These are phyloP conservation scores for Drosophila orosa DNA, from an alignment of 1,140 invertebrate genomes.

Conservation along the genomic window DNA sequence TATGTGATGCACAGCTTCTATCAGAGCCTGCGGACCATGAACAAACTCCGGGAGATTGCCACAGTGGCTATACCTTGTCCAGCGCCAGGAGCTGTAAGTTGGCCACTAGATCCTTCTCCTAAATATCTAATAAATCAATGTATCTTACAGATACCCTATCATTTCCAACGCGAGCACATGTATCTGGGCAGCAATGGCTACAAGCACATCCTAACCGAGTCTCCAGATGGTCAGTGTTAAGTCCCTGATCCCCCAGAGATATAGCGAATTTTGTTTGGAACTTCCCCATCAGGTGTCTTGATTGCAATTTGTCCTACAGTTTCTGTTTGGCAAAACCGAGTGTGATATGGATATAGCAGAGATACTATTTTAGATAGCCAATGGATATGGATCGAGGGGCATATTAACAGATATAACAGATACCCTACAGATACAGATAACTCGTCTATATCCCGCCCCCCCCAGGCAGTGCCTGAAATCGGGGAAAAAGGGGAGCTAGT, in stretches of 20 bases:
- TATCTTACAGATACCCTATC: constrained; percentile 69
- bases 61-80: constrained; percentile 83
- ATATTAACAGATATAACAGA: constrained; percentile 16
- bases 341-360: constrained; percentile 53
- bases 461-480: constrained; percentile 20
- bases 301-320: constrained; percentile 24
- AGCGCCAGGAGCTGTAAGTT: constrained; percentile 75
- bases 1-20: constrained; percentile 81
- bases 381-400: constrained; percentile 51
- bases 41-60: constrained; percentile 79
- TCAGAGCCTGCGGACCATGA: constrained; percentile 77
- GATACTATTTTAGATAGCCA: constrained; percentile 58
- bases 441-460: constrained; percentile 35
- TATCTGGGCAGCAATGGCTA: constrained; percentile 83
- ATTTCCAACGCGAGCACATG: constrained; percentile 81
- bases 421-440: constrained; percentile 43
- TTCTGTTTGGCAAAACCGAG: constrained; percentile 30
- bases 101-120: accelerated
- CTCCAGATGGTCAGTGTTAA: constrained; percentile 77
- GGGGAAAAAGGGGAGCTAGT: background rate
- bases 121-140: background rate
- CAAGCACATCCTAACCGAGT: constrained; percentile 81
- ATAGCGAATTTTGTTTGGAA: constrained; percentile 5
- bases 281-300: constrained; percentile 40
- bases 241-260: background rate